These are phyloP conservation scores for Penelope pileata DNA, from an alignment of 2,113 vertebrate species.

Conservation along the genomic window DNA sequence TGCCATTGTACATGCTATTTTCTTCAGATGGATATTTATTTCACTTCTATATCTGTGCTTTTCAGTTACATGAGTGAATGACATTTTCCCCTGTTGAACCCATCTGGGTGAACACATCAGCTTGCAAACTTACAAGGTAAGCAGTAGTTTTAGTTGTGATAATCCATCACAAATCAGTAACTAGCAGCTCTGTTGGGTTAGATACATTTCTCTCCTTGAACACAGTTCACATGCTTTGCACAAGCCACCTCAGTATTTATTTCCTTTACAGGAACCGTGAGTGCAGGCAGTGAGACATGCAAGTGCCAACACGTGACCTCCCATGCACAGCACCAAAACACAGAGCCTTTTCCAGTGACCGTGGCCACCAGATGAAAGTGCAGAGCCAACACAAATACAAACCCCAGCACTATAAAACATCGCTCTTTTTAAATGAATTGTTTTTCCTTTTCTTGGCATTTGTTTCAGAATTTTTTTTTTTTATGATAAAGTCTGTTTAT, in stretches of 20 bases:
- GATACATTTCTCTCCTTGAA: neutral
- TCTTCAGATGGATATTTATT: neutral
- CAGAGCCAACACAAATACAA: slow-evolving; percentile 24
- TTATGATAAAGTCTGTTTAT: neutral
- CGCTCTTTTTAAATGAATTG: neutral
- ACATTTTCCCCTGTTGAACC: neutral
- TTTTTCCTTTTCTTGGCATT: slow-evolving; percentile 1
- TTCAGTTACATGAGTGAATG: neutral
- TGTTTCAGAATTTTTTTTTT: slow-evolving; percentile 20
- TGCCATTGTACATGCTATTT: neutral
- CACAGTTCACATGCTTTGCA: neutral
- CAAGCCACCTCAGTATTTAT: neutral
- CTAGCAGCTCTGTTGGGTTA: neutral
- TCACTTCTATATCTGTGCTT: neutral
- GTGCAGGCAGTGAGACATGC: slow-evolving; percentile 1
- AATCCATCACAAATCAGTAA: neutral
- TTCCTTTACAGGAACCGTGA: neutral
- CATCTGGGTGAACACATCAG: neutral
- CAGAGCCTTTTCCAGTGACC: neutral
- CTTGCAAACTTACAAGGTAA: neutral
- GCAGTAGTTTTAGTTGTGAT: neutral
- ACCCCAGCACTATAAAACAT: neutral
- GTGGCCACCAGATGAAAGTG: neutral
- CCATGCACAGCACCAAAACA: neutral
- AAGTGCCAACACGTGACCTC: neutral